These are phyloP conservation scores for Nibea coibor DNA, from an alignment of 2,113 vertebrate species.

Conservation along the genomic window DNA sequence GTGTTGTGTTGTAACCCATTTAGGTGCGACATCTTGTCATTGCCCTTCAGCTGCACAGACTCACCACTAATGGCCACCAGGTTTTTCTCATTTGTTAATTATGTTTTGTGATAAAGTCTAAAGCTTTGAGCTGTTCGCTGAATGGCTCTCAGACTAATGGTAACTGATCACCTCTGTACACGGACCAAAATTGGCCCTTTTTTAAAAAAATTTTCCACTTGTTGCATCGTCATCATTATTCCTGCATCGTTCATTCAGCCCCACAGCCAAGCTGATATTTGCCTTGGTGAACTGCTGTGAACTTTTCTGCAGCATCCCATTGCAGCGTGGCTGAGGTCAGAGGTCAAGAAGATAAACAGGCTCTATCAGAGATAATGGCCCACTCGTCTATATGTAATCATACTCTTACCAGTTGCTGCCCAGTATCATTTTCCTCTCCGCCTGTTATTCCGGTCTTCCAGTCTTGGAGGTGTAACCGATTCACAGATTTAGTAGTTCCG, in stretches of 20 bases:
- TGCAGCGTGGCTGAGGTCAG: slow-evolving; percentile 19
- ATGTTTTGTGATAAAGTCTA: slow-evolving; percentile 66
- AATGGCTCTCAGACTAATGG: slow-evolving; percentile 58
- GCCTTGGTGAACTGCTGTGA: slow-evolving; percentile 30
- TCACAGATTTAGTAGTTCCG: slow-evolving; percentile 26
- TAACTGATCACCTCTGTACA: slow-evolving; percentile 53
- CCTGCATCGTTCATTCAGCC: slow-evolving; percentile 39
- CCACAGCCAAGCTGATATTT: slow-evolving; percentile 16
- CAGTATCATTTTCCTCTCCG: slow-evolving; percentile 22
- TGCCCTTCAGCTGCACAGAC: slow-evolving; percentile 57
- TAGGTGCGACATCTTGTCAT: slow-evolving; percentile 62
- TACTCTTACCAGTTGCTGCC: background rate
- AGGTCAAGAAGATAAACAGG: slow-evolving; percentile 5
- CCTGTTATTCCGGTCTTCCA: slow-evolving; percentile 28
- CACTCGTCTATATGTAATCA: slow-evolving; percentile 46
- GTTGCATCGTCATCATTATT: slow-evolving; percentile 30
- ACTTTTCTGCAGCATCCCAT: slow-evolving; percentile 22
- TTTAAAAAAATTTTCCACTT: slow-evolving; percentile 6
- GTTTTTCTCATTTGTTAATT: slow-evolving; percentile 74
- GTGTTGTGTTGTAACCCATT: slow-evolving; percentile 56
- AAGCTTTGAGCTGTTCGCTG: slow-evolving; percentile 47
- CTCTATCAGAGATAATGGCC: slow-evolving; percentile 44
- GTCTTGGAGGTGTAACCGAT: slow-evolving; percentile 27
- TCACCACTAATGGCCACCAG: slow-evolving; percentile 62
- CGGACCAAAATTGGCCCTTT: slow-evolving; percentile 14